Evolutionary conservation across 2,888 invertebrate species (phyloP).

Genomic region (Patella ulyssiponensis): DNA sequence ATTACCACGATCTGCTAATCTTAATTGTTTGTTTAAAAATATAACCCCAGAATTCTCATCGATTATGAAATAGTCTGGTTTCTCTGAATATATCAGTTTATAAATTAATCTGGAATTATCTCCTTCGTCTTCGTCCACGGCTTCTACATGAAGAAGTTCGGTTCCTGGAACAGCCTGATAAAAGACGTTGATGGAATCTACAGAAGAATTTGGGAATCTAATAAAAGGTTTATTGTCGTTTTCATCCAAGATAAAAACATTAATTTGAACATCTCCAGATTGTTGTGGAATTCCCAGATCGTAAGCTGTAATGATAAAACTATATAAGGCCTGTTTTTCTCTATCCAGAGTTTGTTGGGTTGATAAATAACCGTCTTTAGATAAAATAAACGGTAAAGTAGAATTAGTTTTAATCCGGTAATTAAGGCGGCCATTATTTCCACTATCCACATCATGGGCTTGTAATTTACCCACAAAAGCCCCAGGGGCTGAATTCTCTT

Average conservation of each 20-base stretch:
- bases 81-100: neutral
- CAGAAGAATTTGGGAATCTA: neutral
- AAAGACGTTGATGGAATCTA: neutral
- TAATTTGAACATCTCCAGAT: neutral
- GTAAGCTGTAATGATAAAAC: neutral
- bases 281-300: neutral
- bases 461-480: neutral
- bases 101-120: neutral
- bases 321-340: neutral
- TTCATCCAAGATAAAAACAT: neutral
- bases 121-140: neutral
- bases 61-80: neutral
- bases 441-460: neutral
- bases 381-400: neutral
- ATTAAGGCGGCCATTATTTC: constrained; percentile 2
- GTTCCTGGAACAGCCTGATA: neutral
- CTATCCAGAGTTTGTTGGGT: neutral
- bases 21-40: neutral
- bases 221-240: neutral
- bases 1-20: neutral
- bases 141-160: neutral
- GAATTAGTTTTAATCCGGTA: neutral
- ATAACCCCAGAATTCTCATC: neutral
- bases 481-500: neutral
- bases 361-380: neutral